Base-by-base conservation (phyloP, 1,140 invertebrate genomes). In the Drosophila chauvacae region DNA sequence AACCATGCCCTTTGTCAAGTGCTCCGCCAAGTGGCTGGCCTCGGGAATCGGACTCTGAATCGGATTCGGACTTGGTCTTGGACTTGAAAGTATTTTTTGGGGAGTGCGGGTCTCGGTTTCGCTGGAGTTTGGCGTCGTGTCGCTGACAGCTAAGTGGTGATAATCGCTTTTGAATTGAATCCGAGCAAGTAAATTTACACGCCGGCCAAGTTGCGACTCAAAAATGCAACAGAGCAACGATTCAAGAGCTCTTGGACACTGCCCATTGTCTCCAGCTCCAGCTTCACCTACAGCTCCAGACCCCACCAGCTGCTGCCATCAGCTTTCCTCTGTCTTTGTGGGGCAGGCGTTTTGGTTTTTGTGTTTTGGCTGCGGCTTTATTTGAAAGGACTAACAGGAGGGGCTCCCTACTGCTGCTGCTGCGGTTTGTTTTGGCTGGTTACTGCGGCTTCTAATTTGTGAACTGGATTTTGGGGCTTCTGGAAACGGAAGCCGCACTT, bases 101-200 rank as follows among this genome's bases (percentile, higher is more conserved):
- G 53, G 48, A 63, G 55, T 57, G 48, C 26, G 35, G 50, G 28
- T 51, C 65, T 69, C 47, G 65, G 65, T 50, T 64, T 70, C 62
- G 30, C 50, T 47, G 45, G 71, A 60, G 62, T 53, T 72, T 80
- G 71, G 76, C 71, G 63, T 88, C 80, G 84, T 88, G 84, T 88
- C 84, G 84, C 72, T 88, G 84, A 87, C 84, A 88, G 77, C 73
- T 81, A 87, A 87, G 84, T 88, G 84, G 80, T 84, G 80, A 87
- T 87, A 88, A 87, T 87, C 84, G 84, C 84, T 87, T 87, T 87
- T 88, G 84, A 88, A 87, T 87, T 87, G 80, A 87, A 87, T 87
- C 63, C 87, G 60, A 72, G 77, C 84, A 77, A 84, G 80, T 75
- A 84, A 73, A 80, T 83, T 77, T 83, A 66, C 60, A 77, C 80